A percentile compares a stretch with the other conserved stretches of the same genome.
Evolutionary conservation across 2,113 vertebrate genomes (phyloP).

Genomic region (Stigmatopora nigra): DNA sequence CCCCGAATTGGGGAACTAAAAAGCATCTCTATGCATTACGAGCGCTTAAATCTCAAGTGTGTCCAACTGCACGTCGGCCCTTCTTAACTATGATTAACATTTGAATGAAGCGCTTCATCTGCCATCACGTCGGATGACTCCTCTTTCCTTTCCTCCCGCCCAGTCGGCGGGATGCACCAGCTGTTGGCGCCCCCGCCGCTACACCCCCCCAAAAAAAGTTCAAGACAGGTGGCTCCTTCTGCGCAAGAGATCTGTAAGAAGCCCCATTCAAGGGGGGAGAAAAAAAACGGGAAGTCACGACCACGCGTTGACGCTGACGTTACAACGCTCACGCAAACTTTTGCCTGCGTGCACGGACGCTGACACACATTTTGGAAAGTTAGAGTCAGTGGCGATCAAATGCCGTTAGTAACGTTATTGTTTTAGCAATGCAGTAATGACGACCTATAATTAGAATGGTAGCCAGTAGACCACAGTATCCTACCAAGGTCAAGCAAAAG

Average conservation of each 20-base stretch:
- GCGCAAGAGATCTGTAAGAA: slow-evolving; percentile 12
- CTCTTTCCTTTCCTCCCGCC: neutral
- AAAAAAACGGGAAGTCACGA: slow-evolving; percentile 1
- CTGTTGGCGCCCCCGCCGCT: neutral
- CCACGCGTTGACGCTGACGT: slow-evolving; percentile 12
- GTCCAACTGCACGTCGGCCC: slow-evolving; percentile 4
- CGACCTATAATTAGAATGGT: neutral
- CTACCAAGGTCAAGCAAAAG: neutral
- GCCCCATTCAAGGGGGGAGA: slow-evolving; percentile 10
- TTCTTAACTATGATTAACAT: neutral
- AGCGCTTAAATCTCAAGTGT: neutral
- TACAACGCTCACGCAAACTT: slow-evolving; percentile 37
- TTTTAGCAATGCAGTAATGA: slow-evolving; percentile 1
- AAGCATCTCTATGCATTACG: neutral
- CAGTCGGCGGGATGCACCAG: slow-evolving; percentile 13
- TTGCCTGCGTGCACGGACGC: slow-evolving; percentile 10
- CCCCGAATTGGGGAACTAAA: neutral
- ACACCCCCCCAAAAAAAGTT: neutral
- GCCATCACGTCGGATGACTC: neutral
- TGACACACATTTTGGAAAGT: neutral
- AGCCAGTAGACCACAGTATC: neutral
- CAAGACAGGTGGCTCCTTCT: slow-evolving; percentile 21
- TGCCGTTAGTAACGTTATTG: neutral
- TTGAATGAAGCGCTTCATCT: neutral
- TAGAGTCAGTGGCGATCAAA: neutral